These are phyloP conservation scores for Trichoplusia ni DNA, from an alignment of 1,140 invertebrate species.

Conservation along the genomic window DNA sequence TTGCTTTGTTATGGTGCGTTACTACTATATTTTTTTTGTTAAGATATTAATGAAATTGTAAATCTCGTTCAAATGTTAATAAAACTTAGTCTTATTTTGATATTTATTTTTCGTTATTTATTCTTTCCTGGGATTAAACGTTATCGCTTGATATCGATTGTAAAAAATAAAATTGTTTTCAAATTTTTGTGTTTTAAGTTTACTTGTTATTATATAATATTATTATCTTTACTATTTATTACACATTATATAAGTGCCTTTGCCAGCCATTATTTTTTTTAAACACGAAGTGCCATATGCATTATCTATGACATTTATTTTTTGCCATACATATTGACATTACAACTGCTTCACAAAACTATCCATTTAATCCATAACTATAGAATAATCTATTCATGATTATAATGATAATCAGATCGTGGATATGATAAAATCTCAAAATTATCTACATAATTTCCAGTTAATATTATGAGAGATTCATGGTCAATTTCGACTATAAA, in stretches of 20 bases:
- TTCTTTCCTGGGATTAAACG: background rate
- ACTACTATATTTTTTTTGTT: background rate
- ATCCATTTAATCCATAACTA: no score
- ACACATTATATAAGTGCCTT: constrained; percentile 1
- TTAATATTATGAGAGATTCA: no score
- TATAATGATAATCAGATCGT: no score
- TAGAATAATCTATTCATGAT: no score
- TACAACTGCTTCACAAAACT: no score
- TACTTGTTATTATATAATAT: no score
- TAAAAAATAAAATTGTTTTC: no score
- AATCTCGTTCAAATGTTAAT: background rate
- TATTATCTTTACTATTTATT: background rate
- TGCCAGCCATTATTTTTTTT: background rate
- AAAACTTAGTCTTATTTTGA: background rate
- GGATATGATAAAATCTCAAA: no score
- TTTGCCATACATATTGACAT: background rate
- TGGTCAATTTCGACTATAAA: no score
- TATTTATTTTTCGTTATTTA: background rate
- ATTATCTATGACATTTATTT: background rate
- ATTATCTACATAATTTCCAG: no score
- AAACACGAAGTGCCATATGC: background rate
- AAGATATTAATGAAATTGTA: background rate
- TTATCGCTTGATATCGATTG: background rate
- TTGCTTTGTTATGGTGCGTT: background rate
- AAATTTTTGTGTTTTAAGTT: no score